These are phyloP conservation scores for Gila orcuttii DNA, from an alignment of 2,113 vertebrate genomes.

Conservation along the genomic window DNA sequence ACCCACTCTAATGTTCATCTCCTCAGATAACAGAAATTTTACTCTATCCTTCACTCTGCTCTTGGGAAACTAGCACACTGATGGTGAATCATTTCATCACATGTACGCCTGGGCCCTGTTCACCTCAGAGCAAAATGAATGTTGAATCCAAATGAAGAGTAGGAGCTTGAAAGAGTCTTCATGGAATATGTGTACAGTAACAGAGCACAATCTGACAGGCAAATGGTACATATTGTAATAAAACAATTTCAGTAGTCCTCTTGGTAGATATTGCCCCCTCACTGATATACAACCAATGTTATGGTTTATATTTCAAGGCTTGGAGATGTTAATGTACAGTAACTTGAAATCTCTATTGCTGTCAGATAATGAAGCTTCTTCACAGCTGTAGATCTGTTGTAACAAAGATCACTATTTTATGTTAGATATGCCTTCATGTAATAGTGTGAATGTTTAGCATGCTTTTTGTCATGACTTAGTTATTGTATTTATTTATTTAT, in stretches of 20 bases:
- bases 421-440: not conserved
- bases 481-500: not conserved
- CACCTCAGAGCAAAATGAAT: constrained; percentile 1
- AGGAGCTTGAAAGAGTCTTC: not conserved
- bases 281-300: constrained; percentile 1
- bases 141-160: not conserved
- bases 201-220: not conserved
- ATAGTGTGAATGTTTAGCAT: not conserved
- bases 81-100: not conserved
- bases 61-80: not conserved
- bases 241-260: not conserved
- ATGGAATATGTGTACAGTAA: not conserved
- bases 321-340: not conserved
- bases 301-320: not conserved
- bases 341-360: not conserved
- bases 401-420: not conserved
- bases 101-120: not conserved
- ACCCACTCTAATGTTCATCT: constrained; percentile 40
- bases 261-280: not conserved
- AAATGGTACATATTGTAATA: not conserved
- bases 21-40: constrained; percentile 15
- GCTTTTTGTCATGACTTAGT: not conserved
- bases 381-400: not conserved
- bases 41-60: constrained; percentile 2
- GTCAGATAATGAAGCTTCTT: not conserved